Percentiles rank a stretch among this genome's conserved stretches.
Evolutionary conservation across 2,797 vertebrate species (phyloP).

Genomic region (Falco novaeseelandiae): DNA sequence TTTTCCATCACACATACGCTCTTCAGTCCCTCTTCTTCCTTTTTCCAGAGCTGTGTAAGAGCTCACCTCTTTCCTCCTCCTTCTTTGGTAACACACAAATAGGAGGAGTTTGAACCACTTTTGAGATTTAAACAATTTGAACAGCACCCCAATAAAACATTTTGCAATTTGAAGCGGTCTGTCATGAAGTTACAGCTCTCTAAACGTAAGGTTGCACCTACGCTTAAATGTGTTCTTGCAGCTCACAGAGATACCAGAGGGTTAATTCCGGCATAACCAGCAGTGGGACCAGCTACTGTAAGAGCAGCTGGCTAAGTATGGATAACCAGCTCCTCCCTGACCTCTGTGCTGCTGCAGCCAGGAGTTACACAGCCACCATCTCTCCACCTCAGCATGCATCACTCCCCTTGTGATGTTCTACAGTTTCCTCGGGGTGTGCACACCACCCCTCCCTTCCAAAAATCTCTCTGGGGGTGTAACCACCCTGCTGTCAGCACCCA

Average conservation of each 20-base stretch:
- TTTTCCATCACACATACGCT: not conserved
- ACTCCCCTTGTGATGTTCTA: not conserved
- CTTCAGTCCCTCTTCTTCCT: not conserved
- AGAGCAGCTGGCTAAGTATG: not conserved
- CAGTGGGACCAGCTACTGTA: not conserved
- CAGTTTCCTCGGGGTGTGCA: not conserved
- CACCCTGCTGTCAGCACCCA: not conserved
- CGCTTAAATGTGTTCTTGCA: not conserved
- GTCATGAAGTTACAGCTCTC: not conserved
- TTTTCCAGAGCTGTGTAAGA: not conserved
- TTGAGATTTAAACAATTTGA: not conserved
- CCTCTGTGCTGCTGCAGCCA: not conserved
- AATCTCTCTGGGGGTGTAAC: not conserved
- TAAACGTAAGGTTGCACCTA: not conserved
- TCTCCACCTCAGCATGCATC: not conserved
- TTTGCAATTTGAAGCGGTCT: not conserved
- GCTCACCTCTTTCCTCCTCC: not conserved
- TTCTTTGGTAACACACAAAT: not conserved
- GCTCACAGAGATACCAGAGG: not conserved
- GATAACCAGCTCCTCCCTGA: not conserved
- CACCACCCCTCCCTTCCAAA: not conserved
- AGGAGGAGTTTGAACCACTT: not conserved
- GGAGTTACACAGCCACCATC: not conserved
- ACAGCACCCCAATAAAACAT: not conserved
- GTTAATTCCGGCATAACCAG: not conserved